Evolutionary conservation across 2,888 invertebrate genomes (phyloP), one percentile per base, ranked within the genome.

Genomic region (Celastrina argiolus): DNA sequence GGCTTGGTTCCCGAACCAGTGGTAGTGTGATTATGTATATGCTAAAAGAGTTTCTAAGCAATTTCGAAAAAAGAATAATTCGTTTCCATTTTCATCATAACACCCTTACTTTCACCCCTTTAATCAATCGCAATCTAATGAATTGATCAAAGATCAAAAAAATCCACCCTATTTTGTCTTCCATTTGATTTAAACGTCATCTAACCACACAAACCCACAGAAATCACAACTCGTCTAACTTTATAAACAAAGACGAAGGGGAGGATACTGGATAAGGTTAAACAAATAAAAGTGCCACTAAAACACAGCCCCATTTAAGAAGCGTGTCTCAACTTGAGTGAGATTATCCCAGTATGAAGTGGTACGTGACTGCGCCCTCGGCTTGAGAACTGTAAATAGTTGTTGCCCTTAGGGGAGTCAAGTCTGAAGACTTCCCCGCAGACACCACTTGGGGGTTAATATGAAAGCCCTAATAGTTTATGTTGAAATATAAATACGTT

Each of bases 311-410:
- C 12, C 64, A 28, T 41, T 64, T 34, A 56, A 31, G 26, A 65
- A 18, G 56, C 58, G 28, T 34, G 39, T 18, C 28, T n/a, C n/a
- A n/a, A n/a, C n/a, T 59, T 65, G 65, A 42, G 28, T 65, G 18
- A 65, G 31, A 65, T 58, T 42, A 31, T 58, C 61, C 39, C 39
- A 18, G 41, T 41, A 22, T 65, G 22, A 2, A 65, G 65, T 10
- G 36, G 7, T 58, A 31, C 42, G 58, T 56, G 65, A 65, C 58
- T 64, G 3, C 14, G 58, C 58, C 58, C 58, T 31, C 22, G 51
- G 16, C 65, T 65, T 18, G 41, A 58, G 28, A 65, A 56, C 65
- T 65, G 56, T 65, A 65, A 65, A 65, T 65, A 65, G 65, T 56
- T 65, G 26, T 56, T 39, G 61, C 28, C 41, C 34, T 56, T 28